These are phyloP conservation scores for Stegastes partitus DNA, from an alignment of 2,113 vertebrate species.

Conservation along the genomic window DNA sequence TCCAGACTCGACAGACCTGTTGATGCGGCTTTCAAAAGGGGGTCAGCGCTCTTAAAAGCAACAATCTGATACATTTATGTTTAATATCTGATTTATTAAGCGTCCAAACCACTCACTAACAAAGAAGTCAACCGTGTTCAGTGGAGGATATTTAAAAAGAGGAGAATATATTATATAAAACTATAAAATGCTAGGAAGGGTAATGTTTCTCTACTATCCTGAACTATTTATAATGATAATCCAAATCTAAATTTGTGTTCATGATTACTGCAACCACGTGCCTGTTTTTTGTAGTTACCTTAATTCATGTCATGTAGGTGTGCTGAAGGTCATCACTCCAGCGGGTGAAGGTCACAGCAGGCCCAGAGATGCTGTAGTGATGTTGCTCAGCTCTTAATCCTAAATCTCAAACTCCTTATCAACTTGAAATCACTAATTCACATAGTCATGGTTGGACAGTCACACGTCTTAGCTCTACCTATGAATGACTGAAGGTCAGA, in stretches of 20 bases:
- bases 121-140: not conserved
- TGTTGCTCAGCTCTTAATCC: not conserved
- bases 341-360: slow-evolving; percentile 65
- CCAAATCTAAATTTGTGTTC: too few species aligned
- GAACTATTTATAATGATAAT: too few species aligned
- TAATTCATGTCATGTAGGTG: not conserved
- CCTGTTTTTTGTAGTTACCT: too few species aligned
- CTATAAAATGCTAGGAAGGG: too few species aligned
- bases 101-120: not conserved
- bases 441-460: not conserved
- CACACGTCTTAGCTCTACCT: too few species aligned
- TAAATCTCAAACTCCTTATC: not conserved
- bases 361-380: slow-evolving; percentile 32
- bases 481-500: slow-evolving; percentile 18
- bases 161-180: not conserved
- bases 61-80: rapidly evolving
- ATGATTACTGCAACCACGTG: too few species aligned
- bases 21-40: slow-evolving; percentile 43
- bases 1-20: slow-evolving; percentile 58
- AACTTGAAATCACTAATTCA: not conserved
- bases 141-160: not conserved
- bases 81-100: not conserved
- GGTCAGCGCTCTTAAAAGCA: not conserved
- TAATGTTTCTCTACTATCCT: too few species aligned
- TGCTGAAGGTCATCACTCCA: slow-evolving; percentile 70